These are phyloP conservation scores for Pegoplata infirma DNA, from an alignment of 2,888 invertebrate genomes.

Conservation along the genomic window DNA sequence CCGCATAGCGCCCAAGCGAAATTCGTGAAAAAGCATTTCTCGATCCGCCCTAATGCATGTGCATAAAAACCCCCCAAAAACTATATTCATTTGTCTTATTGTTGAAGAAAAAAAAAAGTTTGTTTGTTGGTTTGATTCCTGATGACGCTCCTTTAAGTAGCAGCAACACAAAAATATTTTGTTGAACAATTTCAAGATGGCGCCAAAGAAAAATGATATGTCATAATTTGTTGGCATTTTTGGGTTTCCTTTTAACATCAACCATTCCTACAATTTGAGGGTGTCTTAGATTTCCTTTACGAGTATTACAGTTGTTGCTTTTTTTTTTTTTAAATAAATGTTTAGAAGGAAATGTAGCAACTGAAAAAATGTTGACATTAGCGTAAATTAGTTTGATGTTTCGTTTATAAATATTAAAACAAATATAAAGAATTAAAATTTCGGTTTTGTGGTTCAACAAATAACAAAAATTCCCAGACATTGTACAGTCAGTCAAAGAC, in stretches of 20 bases:
- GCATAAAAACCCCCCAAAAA: slow-evolving; percentile 16
- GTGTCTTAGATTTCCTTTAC: slow-evolving; percentile 49
- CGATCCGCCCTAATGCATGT: too few species aligned
- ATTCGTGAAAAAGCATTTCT: too few species aligned
- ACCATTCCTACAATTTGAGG: slow-evolving; percentile 35
- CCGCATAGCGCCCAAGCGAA: too few species aligned
- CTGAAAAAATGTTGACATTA: slow-evolving; percentile 46
- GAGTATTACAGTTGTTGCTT: too few species aligned
- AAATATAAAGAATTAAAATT: slow-evolving; percentile 59
- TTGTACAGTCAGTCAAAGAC: not conserved
- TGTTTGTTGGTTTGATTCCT: slow-evolving; percentile 14
- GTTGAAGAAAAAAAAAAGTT: slow-evolving; percentile 39
- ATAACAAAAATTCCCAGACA: slow-evolving; percentile 7
- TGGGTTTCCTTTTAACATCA: slow-evolving; percentile 39
- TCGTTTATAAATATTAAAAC: slow-evolving; percentile 37
- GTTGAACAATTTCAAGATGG: slow-evolving; percentile 65
- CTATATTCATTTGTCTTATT: slow-evolving; percentile 42
- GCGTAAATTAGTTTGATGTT: slow-evolving; percentile 60
- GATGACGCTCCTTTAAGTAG: slow-evolving; percentile 14
- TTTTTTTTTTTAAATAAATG: too few species aligned
- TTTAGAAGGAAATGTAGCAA: not conserved
- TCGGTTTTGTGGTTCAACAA: slow-evolving; percentile 48
- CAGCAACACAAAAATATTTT: slow-evolving; percentile 47
- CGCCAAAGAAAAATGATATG: slow-evolving; percentile 68
- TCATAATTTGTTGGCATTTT: slow-evolving; percentile 66